Conservation (phyloP, 1,140 invertebrate species). For the Eumeta japonica region DNA sequence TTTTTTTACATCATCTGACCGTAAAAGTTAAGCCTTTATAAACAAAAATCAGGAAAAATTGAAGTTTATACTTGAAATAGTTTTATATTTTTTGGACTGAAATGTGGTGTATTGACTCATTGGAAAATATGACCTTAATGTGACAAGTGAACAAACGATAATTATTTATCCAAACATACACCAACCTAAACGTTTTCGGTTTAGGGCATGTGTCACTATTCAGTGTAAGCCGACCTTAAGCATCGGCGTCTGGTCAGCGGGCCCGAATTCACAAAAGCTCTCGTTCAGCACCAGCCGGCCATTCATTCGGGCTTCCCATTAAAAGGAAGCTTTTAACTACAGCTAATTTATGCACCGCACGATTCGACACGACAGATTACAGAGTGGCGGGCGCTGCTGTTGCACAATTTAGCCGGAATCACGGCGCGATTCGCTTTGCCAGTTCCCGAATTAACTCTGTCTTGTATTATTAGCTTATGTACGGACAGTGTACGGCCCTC, state of each 20-base stretch:
- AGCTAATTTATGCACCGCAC: conserved; percentile 24
- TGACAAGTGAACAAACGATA: no score
- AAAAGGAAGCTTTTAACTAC: conserved; percentile 30
- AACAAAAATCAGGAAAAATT: neutral
- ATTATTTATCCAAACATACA: no score
- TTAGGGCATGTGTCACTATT: conserved; percentile 6
- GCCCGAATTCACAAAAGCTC: conserved; percentile 18
- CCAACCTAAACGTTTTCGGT: conserved; percentile 24
- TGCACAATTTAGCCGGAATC: conserved; percentile 2
- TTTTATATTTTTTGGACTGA: conserved; percentile 7
- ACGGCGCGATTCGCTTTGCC: no score
- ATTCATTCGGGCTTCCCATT: conserved; percentile 33
- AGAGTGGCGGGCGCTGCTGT: conserved; percentile 17
- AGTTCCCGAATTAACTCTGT: no score
- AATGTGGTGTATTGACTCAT: conserved; percentile 11
- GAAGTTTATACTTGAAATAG: neutral
- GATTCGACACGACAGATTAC: conserved; percentile 31
- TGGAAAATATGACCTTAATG: conserved; percentile 25
- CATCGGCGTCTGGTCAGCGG: no score
- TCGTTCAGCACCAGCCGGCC: conserved; percentile 16
- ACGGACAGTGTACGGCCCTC: no score
- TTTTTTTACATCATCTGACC: neutral
- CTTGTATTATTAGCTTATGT: no score
- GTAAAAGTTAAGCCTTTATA: neutral
- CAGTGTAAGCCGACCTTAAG: neutral